phyloP scores from a whole-genome alignment of 2,888 invertebrate species.

The Sarcophaga rosellei region DNA sequence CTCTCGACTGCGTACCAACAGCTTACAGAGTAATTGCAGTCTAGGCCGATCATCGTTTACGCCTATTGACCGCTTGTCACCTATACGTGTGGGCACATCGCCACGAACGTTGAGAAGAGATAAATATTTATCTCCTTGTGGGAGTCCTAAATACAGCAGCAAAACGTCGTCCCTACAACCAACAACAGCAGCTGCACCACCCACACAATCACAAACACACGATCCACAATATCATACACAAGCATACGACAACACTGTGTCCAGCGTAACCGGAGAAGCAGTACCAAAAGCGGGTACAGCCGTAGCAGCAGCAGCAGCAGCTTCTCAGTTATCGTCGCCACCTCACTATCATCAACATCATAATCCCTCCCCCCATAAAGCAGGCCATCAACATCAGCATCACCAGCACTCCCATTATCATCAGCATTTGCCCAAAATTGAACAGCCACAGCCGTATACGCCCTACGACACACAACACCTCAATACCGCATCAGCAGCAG shows the following conservation, averaged over 20 bases:
- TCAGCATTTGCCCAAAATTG: constrained; percentile 48
- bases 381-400: constrained; percentile 40
- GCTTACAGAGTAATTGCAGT: constrained; percentile 63
- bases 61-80: constrained; percentile 52
- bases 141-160: constrained; percentile 67
- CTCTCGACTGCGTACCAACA: constrained; percentile 59
- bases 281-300: constrained; percentile 17
- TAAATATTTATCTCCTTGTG: constrained; percentile 67
- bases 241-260: constrained; percentile 46
- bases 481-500: too few species aligned
- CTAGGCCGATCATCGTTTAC: constrained; percentile 54
- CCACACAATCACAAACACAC: constrained; percentile 25
- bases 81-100: constrained; percentile 52
- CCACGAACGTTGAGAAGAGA: constrained; percentile 57
- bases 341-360: constrained; percentile 44
- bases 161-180: constrained; percentile 65
- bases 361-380: constrained; percentile 49
- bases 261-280: constrained; percentile 44
- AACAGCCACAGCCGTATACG: constrained; percentile 60
- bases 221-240: constrained; percentile 63
- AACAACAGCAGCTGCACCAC: constrained; percentile 6
- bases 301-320: constrained; percentile 64
- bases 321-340: constrained; percentile 63
- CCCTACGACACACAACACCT: constrained; percentile 54
- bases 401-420: constrained; percentile 37